Evolutionary conservation across 2,113 vertebrate genomes (phyloP).

Genomic region (Mellivora capensis): DNA sequence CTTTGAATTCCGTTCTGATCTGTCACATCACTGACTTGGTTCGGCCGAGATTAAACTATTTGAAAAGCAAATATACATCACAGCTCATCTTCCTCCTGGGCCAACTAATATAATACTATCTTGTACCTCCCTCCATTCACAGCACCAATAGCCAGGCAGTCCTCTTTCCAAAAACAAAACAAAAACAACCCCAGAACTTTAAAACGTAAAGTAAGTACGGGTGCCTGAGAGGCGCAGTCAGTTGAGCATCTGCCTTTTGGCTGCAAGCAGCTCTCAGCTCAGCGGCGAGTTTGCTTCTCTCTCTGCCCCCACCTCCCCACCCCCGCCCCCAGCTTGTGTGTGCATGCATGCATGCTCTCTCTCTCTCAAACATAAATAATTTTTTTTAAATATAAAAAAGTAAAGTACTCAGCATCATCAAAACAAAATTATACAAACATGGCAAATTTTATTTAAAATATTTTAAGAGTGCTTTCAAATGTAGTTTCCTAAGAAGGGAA

Average conservation of each 20-base stretch:
- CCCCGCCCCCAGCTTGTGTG: no score
- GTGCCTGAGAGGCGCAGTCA: no score
- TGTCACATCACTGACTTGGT: not conserved
- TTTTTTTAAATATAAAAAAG: not conserved
- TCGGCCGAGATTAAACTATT: not conserved
- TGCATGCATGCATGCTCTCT: no score
- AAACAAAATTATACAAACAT: not conserved
- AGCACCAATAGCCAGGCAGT: not conserved
- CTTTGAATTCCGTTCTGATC: constrained; percentile 1
- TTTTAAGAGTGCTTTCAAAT: constrained; percentile 20
- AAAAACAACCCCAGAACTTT: not conserved
- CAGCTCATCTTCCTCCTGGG: not conserved
- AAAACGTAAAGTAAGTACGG: not conserved
- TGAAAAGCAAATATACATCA: not conserved
- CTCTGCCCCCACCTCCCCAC: no score
- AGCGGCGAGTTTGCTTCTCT: no score
- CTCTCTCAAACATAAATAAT: no score
- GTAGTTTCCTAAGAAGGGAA: not conserved
- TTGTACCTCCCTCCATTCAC: not conserved
- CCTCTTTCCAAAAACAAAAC: not conserved
- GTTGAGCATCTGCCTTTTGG: no score
- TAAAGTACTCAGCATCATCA: not conserved
- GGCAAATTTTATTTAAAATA: constrained; percentile 29
- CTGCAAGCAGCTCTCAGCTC: no score
- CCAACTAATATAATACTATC: not conserved